Conservation (phyloP, 2,113 vertebrate species). For the Phrynosoma platyrhinos region DNA sequence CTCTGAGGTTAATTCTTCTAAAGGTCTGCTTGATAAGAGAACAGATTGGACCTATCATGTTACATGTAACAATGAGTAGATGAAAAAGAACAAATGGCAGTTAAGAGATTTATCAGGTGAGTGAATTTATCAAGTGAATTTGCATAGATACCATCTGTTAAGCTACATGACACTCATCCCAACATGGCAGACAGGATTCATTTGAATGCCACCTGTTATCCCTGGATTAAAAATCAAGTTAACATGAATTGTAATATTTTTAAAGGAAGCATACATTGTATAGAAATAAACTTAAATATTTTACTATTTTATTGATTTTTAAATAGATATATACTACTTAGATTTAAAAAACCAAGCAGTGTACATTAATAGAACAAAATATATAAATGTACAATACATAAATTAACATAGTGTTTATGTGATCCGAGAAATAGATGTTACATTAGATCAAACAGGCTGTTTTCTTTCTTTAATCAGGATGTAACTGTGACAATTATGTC, state of each 20-base stretch:
- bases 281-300: not conserved
- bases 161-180: slow-evolving; percentile 26
- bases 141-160: slow-evolving; percentile 44
- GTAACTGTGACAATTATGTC: not conserved
- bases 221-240: slow-evolving; percentile 32
- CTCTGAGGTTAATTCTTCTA: slow-evolving; percentile 11
- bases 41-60: not conserved
- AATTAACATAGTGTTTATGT: no score
- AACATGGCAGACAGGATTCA: slow-evolving; percentile 36
- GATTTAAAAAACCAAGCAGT: no score
- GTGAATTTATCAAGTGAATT: slow-evolving; percentile 39
- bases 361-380: no score
- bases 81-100: slow-evolving; percentile 30
- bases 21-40: not conserved
- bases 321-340: no score
- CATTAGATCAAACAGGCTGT: not conserved
- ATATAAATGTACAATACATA: no score
- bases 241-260: not conserved
- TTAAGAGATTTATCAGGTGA: slow-evolving; percentile 41
- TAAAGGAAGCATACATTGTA: not conserved
- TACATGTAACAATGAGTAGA: slow-evolving; percentile 26
- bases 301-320: not conserved
- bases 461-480: not conserved
- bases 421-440: not conserved
- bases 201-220: slow-evolving; percentile 58